Evolutionary conservation across 2,797 vertebrate species (phyloP).

Genomic region (Paedocypris micromegethes): DNA sequence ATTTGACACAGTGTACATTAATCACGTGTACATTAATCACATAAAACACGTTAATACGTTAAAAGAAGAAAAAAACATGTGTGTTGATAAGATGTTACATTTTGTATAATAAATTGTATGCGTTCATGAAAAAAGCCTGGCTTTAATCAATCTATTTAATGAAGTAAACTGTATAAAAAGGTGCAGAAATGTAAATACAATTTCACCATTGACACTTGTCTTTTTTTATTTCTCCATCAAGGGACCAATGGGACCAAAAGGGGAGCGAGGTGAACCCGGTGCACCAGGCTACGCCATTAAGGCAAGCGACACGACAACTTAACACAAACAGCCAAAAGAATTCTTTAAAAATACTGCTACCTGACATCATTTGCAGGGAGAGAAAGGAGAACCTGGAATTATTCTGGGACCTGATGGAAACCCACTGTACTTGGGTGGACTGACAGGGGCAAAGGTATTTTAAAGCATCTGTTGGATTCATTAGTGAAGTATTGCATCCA

Average conservation of each 20-base stretch:
- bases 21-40: no score
- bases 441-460: slow-evolving; percentile 58
- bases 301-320: slow-evolving; percentile 62
- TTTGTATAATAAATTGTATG: no score
- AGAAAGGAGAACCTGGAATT: slow-evolving; percentile 85
- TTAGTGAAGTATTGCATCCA: background rate
- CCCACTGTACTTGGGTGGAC: slow-evolving; percentile 51
- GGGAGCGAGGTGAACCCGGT: slow-evolving; percentile 76
- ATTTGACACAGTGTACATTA: no score
- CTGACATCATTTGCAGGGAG: slow-evolving; percentile 69
- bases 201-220: background rate
- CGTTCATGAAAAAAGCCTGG: no score
- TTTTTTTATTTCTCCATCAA: slow-evolving; percentile 49
- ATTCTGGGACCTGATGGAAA: slow-evolving; percentile 76
- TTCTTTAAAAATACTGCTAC: background rate
- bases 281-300: slow-evolving; percentile 73
- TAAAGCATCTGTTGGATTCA: background rate
- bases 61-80: no score
- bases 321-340: background rate
- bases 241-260: slow-evolving; percentile 85
- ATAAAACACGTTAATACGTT: no score
- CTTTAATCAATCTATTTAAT: no score
- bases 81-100: no score
- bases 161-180: no score
- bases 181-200: background rate